phyloP scores from a whole-genome alignment of 1,140 invertebrate species.

The Trachymyrmex septentrionalis region DNA sequence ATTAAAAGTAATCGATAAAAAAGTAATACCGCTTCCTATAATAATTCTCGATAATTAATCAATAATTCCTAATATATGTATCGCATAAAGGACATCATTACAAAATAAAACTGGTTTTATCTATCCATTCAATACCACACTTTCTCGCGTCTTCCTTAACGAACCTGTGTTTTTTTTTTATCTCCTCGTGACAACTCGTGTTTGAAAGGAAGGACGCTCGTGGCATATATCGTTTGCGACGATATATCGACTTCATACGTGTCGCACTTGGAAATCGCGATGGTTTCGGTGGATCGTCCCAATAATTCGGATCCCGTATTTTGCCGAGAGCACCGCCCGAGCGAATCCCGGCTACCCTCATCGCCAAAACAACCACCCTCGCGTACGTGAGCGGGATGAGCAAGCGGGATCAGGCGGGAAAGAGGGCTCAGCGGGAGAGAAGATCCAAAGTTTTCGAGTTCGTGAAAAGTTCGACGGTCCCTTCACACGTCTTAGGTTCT shows the following conservation, averaged over 20 bases:
- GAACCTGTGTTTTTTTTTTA: conserved; percentile 33
- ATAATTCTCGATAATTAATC: background rate
- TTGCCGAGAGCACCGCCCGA: conserved; percentile 61
- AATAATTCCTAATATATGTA: background rate
- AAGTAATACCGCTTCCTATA: background rate
- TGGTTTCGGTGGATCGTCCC: conserved; percentile 57
- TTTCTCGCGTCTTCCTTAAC: conserved; percentile 31
- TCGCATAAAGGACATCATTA: background rate
- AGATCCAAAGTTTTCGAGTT: conserved; percentile 65
- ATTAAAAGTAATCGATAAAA: background rate
- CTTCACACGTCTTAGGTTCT: conserved; percentile 48
- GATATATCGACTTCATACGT: conserved; percentile 67
- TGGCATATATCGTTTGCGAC: conserved; percentile 36
- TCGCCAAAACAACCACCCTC: conserved; percentile 70
- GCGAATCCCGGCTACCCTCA: conserved; percentile 54
- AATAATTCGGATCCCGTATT: conserved; percentile 75
- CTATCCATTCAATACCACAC: background rate
- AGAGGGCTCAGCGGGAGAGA: conserved; percentile 25
- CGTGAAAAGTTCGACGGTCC: conserved; percentile 63
- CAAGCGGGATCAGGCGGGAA: conserved; percentile 42
- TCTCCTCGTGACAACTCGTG: background rate
- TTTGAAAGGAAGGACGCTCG: conserved; percentile 35
- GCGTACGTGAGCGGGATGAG: conserved; percentile 68
- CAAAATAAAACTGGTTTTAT: background rate
- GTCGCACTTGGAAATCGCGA: conserved; percentile 72